Evolutionary conservation across 2,113 vertebrate genomes (phyloP).

Genomic region (Eonycteris spelaea): DNA sequence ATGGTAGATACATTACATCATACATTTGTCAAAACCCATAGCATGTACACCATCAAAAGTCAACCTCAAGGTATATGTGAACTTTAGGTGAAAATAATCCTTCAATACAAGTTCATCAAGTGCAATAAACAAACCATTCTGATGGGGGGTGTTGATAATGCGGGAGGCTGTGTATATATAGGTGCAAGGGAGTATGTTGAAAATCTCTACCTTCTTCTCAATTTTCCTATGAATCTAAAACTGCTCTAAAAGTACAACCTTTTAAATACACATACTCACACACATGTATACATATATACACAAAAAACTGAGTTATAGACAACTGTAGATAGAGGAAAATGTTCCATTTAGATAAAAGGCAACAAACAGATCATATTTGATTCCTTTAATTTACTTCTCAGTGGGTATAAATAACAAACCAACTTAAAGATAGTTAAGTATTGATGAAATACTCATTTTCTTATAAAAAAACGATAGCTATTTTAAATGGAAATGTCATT

Average conservation of each 20-base stretch:
- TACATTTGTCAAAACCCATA: background rate
- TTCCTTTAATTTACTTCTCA: background rate
- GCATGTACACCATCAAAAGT: background rate
- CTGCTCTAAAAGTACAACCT: background rate
- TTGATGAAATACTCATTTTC: background rate
- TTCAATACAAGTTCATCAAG: background rate
- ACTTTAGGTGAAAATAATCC: background rate
- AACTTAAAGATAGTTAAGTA: background rate
- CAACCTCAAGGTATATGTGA: background rate
- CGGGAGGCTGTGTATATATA: background rate
- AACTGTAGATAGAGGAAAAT: background rate
- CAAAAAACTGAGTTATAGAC: background rate
- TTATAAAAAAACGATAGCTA: background rate
- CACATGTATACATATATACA: background rate
- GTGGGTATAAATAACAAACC: background rate
- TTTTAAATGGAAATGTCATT: slow-evolving; percentile 28
- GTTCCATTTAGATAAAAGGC: background rate
- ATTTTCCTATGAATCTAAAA: background rate
- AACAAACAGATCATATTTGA: background rate
- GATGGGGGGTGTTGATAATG: background rate
- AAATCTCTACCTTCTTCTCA: background rate
- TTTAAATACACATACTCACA: background rate
- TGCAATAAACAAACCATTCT: background rate
- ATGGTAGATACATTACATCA: background rate
- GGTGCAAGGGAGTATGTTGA: background rate